Percentiles rank a stretch among this genome's conserved stretches.
phyloP scores from a whole-genome alignment of 2,888 invertebrate genomes.

The Stegana nigrithorax region DNA sequence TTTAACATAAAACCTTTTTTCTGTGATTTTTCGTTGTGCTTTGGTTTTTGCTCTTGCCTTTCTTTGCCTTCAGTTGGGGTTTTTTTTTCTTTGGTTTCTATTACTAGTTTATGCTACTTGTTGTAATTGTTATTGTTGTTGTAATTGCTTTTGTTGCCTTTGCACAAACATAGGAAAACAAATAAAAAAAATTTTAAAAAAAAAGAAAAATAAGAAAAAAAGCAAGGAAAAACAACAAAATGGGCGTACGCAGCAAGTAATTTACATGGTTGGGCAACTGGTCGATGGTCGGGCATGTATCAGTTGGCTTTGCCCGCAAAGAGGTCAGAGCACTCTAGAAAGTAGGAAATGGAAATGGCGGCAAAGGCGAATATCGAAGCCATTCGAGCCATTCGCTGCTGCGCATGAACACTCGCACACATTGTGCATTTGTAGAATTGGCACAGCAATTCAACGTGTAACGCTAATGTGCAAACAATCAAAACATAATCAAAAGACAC shows the following conservation, averaged over 20 bases:
- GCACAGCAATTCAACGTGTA: background rate
- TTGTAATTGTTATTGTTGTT: too few relatives aligned
- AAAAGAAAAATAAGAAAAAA: too few relatives aligned
- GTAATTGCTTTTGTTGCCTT: too few relatives aligned
- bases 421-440: constrained; percentile 4
- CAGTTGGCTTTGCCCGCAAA: background rate
- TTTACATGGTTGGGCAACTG: constrained; percentile 5
- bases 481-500: too few relatives aligned
- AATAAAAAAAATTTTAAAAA: too few relatives aligned
- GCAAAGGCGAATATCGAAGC: too few relatives aligned
- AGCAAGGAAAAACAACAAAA: too few relatives aligned
- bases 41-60: constrained; percentile 3
- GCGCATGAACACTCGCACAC: too few relatives aligned
- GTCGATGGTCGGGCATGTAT: background rate
- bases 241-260: constrained; percentile 5
- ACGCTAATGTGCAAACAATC: too few relatives aligned
- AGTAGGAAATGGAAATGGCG: constrained; percentile 12
- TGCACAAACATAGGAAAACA: too few relatives aligned
- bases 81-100: background rate
- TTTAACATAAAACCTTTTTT: background rate
- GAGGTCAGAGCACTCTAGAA: constrained; percentile 11
- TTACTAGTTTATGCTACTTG: too few relatives aligned
- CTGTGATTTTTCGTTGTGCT: background rate
- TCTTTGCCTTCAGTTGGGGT: background rate
- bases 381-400: too few relatives aligned